Evolutionary conservation across 1,140 invertebrate species (phyloP).

Genomic region (Nasonia vitripennis): DNA sequence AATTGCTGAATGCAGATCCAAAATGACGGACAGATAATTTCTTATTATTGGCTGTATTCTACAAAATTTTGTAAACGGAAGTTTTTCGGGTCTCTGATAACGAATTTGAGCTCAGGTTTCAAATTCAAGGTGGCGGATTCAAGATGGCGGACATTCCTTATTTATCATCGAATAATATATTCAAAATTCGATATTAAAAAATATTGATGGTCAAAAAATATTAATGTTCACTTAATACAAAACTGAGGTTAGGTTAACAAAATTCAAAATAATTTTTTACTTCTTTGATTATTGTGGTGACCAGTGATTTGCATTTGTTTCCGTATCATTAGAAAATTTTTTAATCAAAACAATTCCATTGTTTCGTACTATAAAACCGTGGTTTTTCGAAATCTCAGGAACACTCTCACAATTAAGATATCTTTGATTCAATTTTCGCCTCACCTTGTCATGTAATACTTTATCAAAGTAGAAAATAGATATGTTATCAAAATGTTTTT

Average conservation of each 20-base stretch:
- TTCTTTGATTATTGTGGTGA: no score
- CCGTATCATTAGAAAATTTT: neutral
- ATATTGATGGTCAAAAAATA: neutral
- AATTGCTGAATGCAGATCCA: no score
- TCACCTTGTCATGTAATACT: no score
- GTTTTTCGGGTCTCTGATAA: no score
- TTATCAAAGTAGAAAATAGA: no score
- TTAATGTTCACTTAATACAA: neutral
- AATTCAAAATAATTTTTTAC: neutral
- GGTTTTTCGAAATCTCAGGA: neutral
- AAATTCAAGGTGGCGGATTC: neutral
- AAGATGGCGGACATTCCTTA: neutral
- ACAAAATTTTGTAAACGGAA: no score
- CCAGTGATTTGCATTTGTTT: neutral
- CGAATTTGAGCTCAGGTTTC: neutral
- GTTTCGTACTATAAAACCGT: constrained; percentile 5
- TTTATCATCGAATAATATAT: neutral
- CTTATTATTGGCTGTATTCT: no score
- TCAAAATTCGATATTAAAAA: neutral
- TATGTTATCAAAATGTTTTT: neutral
- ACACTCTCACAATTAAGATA: constrained; percentile 4
- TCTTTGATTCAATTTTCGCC: neutral
- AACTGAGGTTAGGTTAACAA: neutral
- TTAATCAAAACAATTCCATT: constrained; percentile 1
- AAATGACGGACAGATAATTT: no score